A percentile compares a stretch with the other conserved stretches of the same genome.
Conservation (phyloP, 1,140 invertebrate species). For the Megalonaias nervosa region DNA sequence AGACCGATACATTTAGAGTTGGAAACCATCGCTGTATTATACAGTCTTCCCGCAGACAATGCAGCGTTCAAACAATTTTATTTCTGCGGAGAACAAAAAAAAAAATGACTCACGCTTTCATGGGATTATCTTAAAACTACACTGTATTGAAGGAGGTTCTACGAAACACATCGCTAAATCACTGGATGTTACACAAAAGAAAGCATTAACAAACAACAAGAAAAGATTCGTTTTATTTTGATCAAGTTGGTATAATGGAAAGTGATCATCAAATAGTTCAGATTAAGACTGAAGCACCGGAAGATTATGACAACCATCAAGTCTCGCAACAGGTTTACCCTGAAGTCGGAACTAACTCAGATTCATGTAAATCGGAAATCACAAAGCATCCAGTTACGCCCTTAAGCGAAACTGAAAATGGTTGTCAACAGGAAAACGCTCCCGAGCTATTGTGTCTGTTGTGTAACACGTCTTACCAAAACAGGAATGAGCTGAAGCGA, state of each 20-base stretch:
- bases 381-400: not conserved
- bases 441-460: conserved; percentile 19
- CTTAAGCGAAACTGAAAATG: not conserved
- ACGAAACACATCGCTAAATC: not conserved
- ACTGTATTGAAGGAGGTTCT: not conserved
- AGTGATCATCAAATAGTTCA: conserved; percentile 12
- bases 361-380: not conserved
- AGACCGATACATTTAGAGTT: conserved; percentile 13
- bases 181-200: not conserved
- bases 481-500: conserved; percentile 13
- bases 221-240: not conserved
- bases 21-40: not conserved
- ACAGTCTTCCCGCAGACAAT: not conserved
- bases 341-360: conserved; percentile 1
- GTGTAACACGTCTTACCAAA: conserved; percentile 21
- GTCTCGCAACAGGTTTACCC: not conserved
- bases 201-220: not conserved
- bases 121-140: not conserved
- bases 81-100: not conserved
- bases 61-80: not conserved
- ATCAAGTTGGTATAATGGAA: not conserved
- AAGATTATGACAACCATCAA: conserved; percentile 4
- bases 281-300: conserved; percentile 26
- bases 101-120: not conserved
- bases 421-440: not conserved